phyloP scores from a whole-genome alignment of 2,113 vertebrate species.

The Entelurus aequoreus region DNA sequence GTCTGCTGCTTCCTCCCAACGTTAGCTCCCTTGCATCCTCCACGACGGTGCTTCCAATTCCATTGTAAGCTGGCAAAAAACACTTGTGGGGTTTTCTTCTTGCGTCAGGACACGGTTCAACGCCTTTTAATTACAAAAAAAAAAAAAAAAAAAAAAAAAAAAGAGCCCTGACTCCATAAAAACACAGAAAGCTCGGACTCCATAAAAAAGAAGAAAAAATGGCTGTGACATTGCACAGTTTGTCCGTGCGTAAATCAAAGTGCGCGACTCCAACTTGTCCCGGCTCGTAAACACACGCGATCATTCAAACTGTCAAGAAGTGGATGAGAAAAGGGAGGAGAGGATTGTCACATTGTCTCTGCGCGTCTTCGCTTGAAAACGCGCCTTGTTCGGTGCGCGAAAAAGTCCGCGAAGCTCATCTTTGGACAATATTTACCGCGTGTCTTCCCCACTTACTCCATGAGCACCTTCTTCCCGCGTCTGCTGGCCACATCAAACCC shows the following conservation, averaged over 20 bases:
- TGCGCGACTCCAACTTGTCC: constrained; percentile 22
- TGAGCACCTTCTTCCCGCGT: constrained; percentile 27
- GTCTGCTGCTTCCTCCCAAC: constrained; percentile 24
- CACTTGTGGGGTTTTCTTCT: constrained; percentile 19
- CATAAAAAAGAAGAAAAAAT: not conserved
- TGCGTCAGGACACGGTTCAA: constrained; percentile 47
- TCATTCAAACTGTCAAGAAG: not conserved
- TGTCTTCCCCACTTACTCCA: constrained; percentile 7
- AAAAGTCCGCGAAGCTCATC: not conserved
- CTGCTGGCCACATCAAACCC: not conserved
- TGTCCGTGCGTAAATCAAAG: too few species aligned
- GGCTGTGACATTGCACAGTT: not conserved
- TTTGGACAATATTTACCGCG: constrained; percentile 10
- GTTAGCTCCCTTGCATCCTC: constrained; percentile 49
- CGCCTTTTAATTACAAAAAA: constrained; percentile 30
- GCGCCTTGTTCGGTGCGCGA: constrained; percentile 17
- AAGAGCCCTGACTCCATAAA: not conserved
- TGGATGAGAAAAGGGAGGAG: not conserved
- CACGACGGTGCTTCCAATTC: constrained; percentile 50
- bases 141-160: constrained; percentile 6
- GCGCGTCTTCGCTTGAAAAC: constrained; percentile 46
- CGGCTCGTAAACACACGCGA: not conserved
- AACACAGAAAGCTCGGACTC: not conserved
- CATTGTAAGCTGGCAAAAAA: constrained; percentile 49
- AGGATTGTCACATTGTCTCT: not conserved